Evolutionary conservation across 2,888 invertebrate genomes (phyloP).

Genomic region (Drosophila helvetica): DNA sequence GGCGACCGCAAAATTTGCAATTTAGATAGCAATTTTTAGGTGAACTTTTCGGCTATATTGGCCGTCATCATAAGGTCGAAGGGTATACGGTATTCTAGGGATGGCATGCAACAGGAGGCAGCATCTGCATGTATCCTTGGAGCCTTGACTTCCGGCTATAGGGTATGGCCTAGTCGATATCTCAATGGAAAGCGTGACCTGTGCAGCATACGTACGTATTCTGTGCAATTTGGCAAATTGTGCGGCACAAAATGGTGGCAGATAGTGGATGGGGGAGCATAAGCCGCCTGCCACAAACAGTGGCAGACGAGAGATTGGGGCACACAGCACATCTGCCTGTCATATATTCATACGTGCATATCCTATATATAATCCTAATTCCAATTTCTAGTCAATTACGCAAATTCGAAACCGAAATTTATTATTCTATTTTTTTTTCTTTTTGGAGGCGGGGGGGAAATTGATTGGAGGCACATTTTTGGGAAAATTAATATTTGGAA

Average conservation of each 20-base stretch:
- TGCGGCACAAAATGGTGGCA: slow-evolving; percentile 4
- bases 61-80: not conserved
- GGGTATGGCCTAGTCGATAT: not conserved
- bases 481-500: slow-evolving; percentile 8
- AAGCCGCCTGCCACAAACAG: not conserved
- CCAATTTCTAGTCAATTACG: slow-evolving; percentile 47
- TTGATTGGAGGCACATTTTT: slow-evolving; percentile 22
- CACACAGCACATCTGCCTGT: not conserved
- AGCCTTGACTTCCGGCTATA: not conserved
- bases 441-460: slow-evolving; percentile 1
- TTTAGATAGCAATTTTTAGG: slow-evolving; percentile 64
- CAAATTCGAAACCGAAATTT: slow-evolving; percentile 40
- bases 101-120: not conserved
- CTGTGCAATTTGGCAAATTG: slow-evolving; percentile 54
- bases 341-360: slow-evolving; percentile 22
- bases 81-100: not conserved
- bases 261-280: not conserved
- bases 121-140: too few species aligned
- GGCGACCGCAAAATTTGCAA: slow-evolving; percentile 70
- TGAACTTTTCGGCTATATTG: slow-evolving; percentile 16
- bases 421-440: not conserved
- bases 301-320: not conserved
- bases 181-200: not conserved
- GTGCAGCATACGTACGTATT: slow-evolving; percentile 7
- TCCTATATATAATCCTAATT: slow-evolving; percentile 17